Evolutionary conservation across 1,140 invertebrate species (phyloP).

Genomic region (Chymomyza costata): DNA sequence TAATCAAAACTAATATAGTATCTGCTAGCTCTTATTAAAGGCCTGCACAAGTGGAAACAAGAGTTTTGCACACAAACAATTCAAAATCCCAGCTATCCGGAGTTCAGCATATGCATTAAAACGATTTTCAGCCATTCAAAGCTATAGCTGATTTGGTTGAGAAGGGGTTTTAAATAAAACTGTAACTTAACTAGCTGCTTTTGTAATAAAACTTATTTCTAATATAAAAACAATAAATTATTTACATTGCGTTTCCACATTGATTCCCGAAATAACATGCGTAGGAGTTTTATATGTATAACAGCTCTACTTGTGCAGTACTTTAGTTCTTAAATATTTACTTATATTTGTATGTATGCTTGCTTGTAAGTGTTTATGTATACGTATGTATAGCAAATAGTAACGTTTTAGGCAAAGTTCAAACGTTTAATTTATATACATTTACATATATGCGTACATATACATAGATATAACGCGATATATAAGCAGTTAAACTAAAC

Average conservation of each 20-base stretch:
- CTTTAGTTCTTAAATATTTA: background rate
- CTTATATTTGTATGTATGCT: background rate
- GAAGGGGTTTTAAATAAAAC: no score
- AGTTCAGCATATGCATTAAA: no score
- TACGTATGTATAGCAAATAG: background rate
- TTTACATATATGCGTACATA: background rate
- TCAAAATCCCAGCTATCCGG: no score
- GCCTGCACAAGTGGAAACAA: no score
- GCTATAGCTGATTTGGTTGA: no score
- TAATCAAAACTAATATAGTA: no score
- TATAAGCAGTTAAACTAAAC: background rate
- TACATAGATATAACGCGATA: background rate
- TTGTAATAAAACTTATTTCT: background rate
- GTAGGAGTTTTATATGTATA: background rate
- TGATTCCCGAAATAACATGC: background rate
- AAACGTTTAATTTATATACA: conserved; percentile 1
- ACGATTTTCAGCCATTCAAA: no score
- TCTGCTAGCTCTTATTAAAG: no score
- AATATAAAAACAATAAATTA: background rate
- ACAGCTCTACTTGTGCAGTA: no score
- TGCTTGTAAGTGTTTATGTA: background rate
- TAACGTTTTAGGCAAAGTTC: conserved; percentile 2
- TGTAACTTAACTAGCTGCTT: no score
- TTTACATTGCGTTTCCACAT: background rate
- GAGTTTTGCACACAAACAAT: no score